Evolutionary conservation across 92 coral and sea anemone species (phyloP), one percentile per base, ranked within the genome.

Genomic region (Epizoanthus rinbou): DNA sequence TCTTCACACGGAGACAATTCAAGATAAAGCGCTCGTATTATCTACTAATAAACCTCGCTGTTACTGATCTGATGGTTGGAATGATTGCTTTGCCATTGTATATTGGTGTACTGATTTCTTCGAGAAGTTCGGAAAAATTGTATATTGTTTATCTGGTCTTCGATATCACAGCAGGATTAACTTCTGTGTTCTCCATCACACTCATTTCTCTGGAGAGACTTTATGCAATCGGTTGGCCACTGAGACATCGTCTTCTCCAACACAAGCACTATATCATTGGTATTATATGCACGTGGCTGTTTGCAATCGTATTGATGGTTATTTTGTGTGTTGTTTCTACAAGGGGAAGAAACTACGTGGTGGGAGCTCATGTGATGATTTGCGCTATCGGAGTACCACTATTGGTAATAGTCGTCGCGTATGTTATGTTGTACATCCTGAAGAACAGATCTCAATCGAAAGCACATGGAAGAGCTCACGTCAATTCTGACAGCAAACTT

Each of bases 161-260:
- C 43, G 43, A 37, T 4, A 37, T 37, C 43, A 3, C 43, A 37
- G 43, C 43, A 37, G 43, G 43, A 37, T 37, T 37, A 37, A 37
- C 43, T 3, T 37, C 43, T 3, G 43, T 37, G 43, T 37, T 37
- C 8, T 54, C 80, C 8, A 56, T 74, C 13, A 39, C 66, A 25
- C 24, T 74, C 9, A 74, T 74, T 24, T 41, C 80, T 16, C 66
- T 74, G 0, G 80, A 74, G 33, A 53, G 79, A 21, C 79, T 74
- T 53, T 28, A 74, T 74, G 79, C 79, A 21, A 52, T 53, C 4
- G 79, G 66, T 39, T 74, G 64, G 47, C 80, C 80, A 11, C 66
- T 74, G 41, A 41, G 28, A 1, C 80, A 74, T 50, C 80, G 80
- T 31, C 23, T 57, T 13, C 80, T 74, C 6, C 15, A 57, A 57